Percentiles rank a stretch among this genome's conserved stretches.
Evolutionary conservation across 1,140 invertebrate species (phyloP).

Genomic region (Sipha flava): DNA sequence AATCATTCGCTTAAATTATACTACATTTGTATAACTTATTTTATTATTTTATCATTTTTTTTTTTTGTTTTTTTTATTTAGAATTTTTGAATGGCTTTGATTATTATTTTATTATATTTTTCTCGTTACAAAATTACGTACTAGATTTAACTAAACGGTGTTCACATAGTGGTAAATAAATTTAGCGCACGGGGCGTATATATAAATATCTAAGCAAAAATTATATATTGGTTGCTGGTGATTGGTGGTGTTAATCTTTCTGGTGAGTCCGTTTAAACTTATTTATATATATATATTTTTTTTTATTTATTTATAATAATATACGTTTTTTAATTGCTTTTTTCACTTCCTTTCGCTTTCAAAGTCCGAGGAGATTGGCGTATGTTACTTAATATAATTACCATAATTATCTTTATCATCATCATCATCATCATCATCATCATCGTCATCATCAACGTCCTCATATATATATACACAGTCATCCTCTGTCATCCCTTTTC

Average conservation of each 20-base stretch:
- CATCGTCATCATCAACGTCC: no score
- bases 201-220: slow-evolving; percentile 3
- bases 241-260: slow-evolving; percentile 29
- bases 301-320: slow-evolving; percentile 8
- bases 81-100: neutral
- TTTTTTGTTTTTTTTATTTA: neutral
- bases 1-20: neutral
- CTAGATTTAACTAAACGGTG: slow-evolving; percentile 10
- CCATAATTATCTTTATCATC: neutral
- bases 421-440: neutral
- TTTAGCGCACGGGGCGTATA: slow-evolving; percentile 30
- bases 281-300: slow-evolving; percentile 12
- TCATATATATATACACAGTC: no score
- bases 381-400: neutral
- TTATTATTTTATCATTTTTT: neutral
- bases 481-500: neutral
- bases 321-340: neutral
- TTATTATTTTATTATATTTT: neutral
- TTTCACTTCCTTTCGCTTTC: slow-evolving; percentile 19
- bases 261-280: slow-evolving; percentile 23
- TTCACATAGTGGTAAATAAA: slow-evolving; percentile 18
- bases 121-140: neutral
- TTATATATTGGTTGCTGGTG: slow-evolving; percentile 29
- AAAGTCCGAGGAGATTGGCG: neutral
- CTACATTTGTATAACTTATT: no score